Evolutionary conservation across 1,140 invertebrate genomes (phyloP), one percentile per base, ranked within the genome.

Genomic region (Cotesia chilonis): DNA sequence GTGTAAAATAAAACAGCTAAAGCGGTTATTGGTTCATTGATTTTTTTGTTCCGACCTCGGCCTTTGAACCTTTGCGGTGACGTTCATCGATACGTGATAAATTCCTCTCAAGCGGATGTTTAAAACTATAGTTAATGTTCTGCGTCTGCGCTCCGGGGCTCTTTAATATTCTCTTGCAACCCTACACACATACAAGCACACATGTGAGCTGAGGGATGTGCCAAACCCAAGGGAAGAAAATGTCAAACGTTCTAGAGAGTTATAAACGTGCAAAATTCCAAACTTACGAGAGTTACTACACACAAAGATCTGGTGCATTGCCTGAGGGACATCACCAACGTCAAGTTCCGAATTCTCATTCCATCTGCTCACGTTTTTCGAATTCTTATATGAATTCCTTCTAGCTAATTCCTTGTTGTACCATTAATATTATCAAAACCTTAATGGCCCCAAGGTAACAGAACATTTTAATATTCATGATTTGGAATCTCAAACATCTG

Each of bases 11-110:
- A 47, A 47, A 47, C 10, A 47, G 41, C 41, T 9, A 47, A 47
- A 47, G 41, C 41, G 76, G 79, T 80, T 81, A 80, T 81, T 80
- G 79, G 79, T 80, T 79, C 77, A 80, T 80, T 81, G 79, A 79
- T 80, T 80, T 81, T 80, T 81, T 71, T 67, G 41, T 57, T 38
- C 51, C 57, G 36, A 41, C 57, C 38, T 60, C 64, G 52, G 70
- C 70, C 64, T 72, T 54, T 67, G 70, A 67, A 67, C 63, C 61
- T 20, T 37, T 35, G 12, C 36, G n/a, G 37, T 67, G 70, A 67
- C 54, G 70, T 47, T 67, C 70, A 72, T 67, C 64, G 54, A 72
- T 72, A 71, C 61, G 70, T 64, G 17, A 71, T 71, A 64, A 71
- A 65, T 71, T 71, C 41, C 51, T 71, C 65, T 66, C 57, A 35